Conservation (phyloP, 2,113 vertebrate genomes). For the Progne subis region DNA sequence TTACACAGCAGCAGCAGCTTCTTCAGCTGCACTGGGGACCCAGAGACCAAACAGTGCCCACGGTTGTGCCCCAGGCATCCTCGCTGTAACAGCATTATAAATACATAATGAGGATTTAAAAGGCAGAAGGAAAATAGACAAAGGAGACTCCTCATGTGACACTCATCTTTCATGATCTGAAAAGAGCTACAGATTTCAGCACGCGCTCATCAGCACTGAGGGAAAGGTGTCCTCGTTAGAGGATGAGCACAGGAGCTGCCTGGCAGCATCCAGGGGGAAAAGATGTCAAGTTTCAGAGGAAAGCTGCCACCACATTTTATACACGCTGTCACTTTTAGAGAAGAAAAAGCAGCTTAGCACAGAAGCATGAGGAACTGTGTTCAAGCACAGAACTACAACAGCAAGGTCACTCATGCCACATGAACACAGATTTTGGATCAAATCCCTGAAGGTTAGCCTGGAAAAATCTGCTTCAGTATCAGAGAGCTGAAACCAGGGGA, state of each 20-base stretch:
- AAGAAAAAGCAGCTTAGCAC: background rate
- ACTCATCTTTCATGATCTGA: background rate
- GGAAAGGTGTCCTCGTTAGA: background rate
- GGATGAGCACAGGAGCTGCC: background rate
- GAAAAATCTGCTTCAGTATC: background rate
- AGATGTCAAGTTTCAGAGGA: background rate
- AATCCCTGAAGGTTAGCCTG: background rate
- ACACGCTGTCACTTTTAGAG: background rate
- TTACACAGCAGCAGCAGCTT: conserved; percentile 20
- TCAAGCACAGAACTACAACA: background rate
- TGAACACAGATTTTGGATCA: background rate
- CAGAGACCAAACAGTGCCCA: background rate
- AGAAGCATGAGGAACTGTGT: background rate
- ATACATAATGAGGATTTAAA: conserved; percentile 24
- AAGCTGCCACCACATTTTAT: background rate
- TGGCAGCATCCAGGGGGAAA: background rate
- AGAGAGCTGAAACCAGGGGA: background rate
- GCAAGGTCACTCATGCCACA: background rate
- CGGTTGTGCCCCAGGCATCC: background rate
- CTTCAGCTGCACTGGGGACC: conserved; percentile 11
- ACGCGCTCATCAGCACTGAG: background rate
- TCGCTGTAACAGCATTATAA: background rate
- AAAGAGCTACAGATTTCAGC: background rate
- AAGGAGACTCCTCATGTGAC: background rate
- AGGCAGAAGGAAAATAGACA: background rate